Base-by-base conservation (phyloP, 2,888 invertebrate genomes). In the Spodoptera littoralis region DNA sequence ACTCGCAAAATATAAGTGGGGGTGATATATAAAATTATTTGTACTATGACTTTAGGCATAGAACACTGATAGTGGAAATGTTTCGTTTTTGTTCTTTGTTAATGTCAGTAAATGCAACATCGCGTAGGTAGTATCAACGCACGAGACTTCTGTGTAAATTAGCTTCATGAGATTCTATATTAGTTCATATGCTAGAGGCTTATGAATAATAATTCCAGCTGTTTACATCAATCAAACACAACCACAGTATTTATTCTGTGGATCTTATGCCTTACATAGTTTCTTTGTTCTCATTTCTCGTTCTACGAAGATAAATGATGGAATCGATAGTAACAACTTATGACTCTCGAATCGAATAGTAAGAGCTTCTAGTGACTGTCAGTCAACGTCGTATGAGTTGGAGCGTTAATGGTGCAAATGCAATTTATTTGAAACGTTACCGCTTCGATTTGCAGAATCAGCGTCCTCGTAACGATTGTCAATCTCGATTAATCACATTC, bases 401-500 rank as follows among this genome's bases (percentile, higher is more conserved):
- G 43, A 64, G 55, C 55, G 55, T 66, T 75, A 58, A 72, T 65
- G 68, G 55, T 46, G 48, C 51, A 59, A 65, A 71, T 71, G 76
- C 68, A 75, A 76, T 77, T 68, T 71, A 68, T 64, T 64, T 56
- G 68, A 55, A 68, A 71, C 54, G 60, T 60, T 59, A 48, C 59
- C 43, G 30, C 57, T 60, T 59, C 75, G 65, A 47, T 73, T 60
- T 53, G 46, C 36, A 13, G 42, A 57, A 48, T 68, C 59, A 64
- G 57, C 43, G 68, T 55, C 44, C 76, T 62, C 61, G 44, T 61
- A 70, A 65, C 65, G 78, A 68, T 71, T 77, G 78, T 65, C 74
- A 63, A 69, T 76, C 56, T 68, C 70, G 58, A 73, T 74, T 76
- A 67, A 60, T 65, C 60, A 52, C 50, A 36, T 36, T 36, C 36